Percentiles rank a stretch among this genome's conserved stretches.
phyloP scores from a whole-genome alignment of 2,888 invertebrate species.

The Flexamia atlantica region DNA sequence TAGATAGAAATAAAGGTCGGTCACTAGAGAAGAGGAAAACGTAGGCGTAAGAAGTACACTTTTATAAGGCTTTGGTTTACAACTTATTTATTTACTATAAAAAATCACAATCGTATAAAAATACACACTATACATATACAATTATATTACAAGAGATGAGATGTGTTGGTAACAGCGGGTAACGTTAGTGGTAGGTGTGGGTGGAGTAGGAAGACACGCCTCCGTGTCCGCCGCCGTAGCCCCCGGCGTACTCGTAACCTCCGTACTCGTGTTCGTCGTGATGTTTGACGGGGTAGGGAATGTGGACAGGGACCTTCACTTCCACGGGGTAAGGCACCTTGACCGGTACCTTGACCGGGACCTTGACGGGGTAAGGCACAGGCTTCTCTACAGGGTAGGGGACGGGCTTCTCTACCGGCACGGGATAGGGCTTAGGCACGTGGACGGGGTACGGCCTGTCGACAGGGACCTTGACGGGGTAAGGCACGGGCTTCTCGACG shows the following conservation, averaged over 20 bases:
- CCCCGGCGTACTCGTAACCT: constrained; percentile 63
- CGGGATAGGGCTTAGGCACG: constrained; percentile 88
- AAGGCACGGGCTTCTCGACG: constrained; percentile 75
- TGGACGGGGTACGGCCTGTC: constrained; percentile 77
- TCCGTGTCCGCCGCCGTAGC: constrained; percentile 67
- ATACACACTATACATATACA: constrained; percentile 50
- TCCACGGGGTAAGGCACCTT: constrained; percentile 82
- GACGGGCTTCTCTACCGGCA: constrained; percentile 85
- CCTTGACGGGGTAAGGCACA: constrained; percentile 86
- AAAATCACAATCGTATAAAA: constrained; percentile 44
- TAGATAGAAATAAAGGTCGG: no score
- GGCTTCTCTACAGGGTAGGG: constrained; percentile 88
- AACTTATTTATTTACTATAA: constrained; percentile 50
- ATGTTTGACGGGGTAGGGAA: constrained; percentile 79
- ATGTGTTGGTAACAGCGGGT: constrained; percentile 16
- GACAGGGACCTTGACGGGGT: constrained; percentile 84
- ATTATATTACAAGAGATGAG: constrained; percentile 35
- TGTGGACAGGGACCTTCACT: constrained; percentile 81
- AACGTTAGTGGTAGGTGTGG: constrained; percentile 61
- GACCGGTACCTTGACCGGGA: constrained; percentile 80
- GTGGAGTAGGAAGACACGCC: constrained; percentile 64
- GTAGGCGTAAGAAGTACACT: background rate
- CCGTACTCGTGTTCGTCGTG: constrained; percentile 70
- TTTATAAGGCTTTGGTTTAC: background rate
- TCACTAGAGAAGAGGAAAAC: no score